Percentiles rank a stretch among this genome's conserved stretches.
phyloP scores from a whole-genome alignment of 2,888 invertebrate genomes.

The Cephus nigrinus region DNA sequence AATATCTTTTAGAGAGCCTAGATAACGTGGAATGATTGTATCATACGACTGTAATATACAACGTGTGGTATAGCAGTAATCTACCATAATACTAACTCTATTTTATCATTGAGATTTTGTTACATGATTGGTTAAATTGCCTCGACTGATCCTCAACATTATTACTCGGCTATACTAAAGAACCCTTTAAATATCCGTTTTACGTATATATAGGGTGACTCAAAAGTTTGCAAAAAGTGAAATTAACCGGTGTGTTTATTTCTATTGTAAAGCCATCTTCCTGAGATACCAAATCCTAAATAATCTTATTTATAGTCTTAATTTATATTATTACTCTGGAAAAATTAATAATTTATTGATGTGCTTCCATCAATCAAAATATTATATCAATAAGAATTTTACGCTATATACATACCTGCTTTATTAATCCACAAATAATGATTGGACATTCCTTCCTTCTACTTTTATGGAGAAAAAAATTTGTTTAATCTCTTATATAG shows the following conservation, averaged over 20 bases:
- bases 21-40: not conserved
- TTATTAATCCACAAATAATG: not conserved
- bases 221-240: not conserved
- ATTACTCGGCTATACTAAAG: not conserved
- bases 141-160: not conserved
- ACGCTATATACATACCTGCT: not conserved
- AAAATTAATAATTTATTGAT: not conserved
- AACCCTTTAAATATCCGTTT: not conserved
- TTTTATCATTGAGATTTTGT: not conserved
- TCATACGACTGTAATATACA: not conserved
- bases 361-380: too few species aligned
- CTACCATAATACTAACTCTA: not conserved
- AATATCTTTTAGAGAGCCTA: not conserved
- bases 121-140: not conserved
- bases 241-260: not conserved
- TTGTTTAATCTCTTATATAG: not conserved
- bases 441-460: not conserved
- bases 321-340: not conserved
- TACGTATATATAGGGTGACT: not conserved
- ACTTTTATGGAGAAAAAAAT: not conserved
- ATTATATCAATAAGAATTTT: not conserved
- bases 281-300: not conserved
- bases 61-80: not conserved
- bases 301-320: not conserved
- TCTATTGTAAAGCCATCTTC: not conserved